Base-by-base conservation (phyloP, 1,140 invertebrate species). In the Platyscapa corneri region DNA sequence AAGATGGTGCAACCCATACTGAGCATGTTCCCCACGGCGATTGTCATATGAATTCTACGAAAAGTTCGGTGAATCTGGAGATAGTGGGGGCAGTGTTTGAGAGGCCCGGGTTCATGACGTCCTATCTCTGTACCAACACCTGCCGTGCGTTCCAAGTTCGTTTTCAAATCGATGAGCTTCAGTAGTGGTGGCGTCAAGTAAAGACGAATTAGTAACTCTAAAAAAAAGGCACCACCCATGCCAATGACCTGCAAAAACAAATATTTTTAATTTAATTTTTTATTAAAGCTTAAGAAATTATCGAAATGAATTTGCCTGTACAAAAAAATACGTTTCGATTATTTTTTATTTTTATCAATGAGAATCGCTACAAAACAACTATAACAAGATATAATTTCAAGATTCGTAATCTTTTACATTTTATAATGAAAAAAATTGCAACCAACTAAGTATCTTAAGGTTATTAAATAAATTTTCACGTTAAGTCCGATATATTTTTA, bases 61-160 rank as follows among this genome's bases (percentile, higher is more conserved):
- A 97, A 97, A 10, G 94, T 93, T 70, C 93, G 93, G 88, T 96
- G 94, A 10, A 97, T 94, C 84, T 94, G 94, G 83, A 96, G 91
- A 90, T 97, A 97, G 86, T 95, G 95, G 0, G 96, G 95, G 89
- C 96, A 97, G 86, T 96, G 93, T 27, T 94, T 94, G 14, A 97
- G 90, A 27, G 94, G 93, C 27, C 96, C 96, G 1, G 95, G 92
- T 34, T 95, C 92, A 80, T 96, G 94, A 85, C 94, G 93, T 39
- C 96, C 96, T 30, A 97, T 92, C 93, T 97, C 96, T 86, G 95
- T 94, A 0, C 96, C 96, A 6, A 96, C 94, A 34, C 96, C 96
- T 1, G 95, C 95, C 1, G 95, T 94, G 23, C 94, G 94, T 92
- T 97, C 96, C 84, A 97, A 94, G 49, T 93, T 93, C 14, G 94